phyloP scores from a whole-genome alignment of 2,113 vertebrate species.

The Anolis sagrei region DNA sequence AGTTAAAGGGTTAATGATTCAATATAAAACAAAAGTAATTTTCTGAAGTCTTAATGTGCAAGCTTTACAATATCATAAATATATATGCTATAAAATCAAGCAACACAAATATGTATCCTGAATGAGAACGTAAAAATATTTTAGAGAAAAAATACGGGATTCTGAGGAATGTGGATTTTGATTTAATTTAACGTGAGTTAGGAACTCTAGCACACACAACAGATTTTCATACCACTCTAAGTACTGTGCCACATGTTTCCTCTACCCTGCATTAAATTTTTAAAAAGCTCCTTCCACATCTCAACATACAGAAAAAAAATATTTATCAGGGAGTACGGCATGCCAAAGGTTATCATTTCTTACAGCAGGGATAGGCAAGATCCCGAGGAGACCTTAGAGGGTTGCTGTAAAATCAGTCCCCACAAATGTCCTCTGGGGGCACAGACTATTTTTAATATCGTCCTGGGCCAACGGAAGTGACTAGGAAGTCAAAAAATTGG shows the following conservation, averaged over 20 bases:
- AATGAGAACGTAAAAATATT: background rate
- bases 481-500: no score
- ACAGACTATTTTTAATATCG: no score
- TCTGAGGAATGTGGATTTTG: background rate
- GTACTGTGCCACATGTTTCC: background rate
- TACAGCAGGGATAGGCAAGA: no score
- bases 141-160: no score
- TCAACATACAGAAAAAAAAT: background rate
- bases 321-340: background rate
- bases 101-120: background rate
- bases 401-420: no score
- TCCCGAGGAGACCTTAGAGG: no score
- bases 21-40: background rate
- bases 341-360: background rate
- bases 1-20: background rate
- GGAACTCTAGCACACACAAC: background rate
- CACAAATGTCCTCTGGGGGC: no score
- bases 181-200: background rate
- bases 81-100: background rate
- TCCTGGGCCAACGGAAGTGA: no score
- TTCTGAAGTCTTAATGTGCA: background rate
- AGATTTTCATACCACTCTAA: background rate
- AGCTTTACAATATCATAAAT: background rate
- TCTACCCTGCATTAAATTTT: background rate
- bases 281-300: background rate